Evolutionary conservation across 2,888 invertebrate species (phyloP), one percentile per base, ranked within the genome.

Genomic region (Ischnura elegans): DNA sequence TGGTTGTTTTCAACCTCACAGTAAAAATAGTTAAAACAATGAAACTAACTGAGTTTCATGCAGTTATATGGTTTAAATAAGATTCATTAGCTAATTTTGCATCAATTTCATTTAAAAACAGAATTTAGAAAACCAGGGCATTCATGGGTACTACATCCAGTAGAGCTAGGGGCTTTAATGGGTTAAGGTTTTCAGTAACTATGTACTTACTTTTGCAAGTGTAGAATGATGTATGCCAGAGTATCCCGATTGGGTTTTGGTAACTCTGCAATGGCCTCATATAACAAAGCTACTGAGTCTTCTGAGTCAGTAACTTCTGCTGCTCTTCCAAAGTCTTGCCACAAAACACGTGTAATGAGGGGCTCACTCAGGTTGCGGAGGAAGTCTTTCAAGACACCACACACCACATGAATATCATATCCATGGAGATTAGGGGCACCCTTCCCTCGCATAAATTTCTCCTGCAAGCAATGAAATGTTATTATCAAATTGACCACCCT

Each of bases 211-310:
- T 96, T 97, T 96, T 99, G 98, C 95, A 99, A 97, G 96, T 99
- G 99, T 94, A 99, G 96, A 95, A 99, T 97, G 21, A 99, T 96
- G 96, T 98, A 99, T 0, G 99, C 99, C 93, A 99, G 96, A 0
- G 99, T 99, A 95, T 99, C 99, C 29, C 99, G 97, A 96, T 99
- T 99, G 0, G 99, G 98, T 95, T 97, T 98, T 19, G 99, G 99
- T 95, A 99, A 96, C 94, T 98, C 97, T 43, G 97, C 97, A 94
- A 99, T 97, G 0, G 98, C 98, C 94, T 98, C 97, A 95, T 97
- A 97, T 2, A 98, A 95, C 76, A 97, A 97, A 0, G 97, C 97
- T 1, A 97, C 96, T 0, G 97, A 97, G 95, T 98, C 97, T 94
- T 96, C 96, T 0, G 96, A 95, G 95, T 97, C 97, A 0, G 95